Base-by-base conservation (phyloP, 2,888 invertebrate genomes). In the Dasysyrphus albostriatus region DNA sequence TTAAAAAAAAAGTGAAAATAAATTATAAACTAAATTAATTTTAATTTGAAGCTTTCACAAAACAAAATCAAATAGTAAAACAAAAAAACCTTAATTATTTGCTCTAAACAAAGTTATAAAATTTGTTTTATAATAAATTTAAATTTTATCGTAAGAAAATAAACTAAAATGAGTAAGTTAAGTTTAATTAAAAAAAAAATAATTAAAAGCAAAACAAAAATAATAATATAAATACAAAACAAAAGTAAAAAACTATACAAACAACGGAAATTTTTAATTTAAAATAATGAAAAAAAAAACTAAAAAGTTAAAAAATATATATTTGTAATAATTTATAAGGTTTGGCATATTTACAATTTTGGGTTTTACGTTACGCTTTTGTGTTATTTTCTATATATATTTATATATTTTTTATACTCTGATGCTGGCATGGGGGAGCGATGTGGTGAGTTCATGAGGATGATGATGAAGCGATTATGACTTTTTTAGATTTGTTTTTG, bases 71-170 rank as follows among this genome's bases (percentile, higher is more conserved):
- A 76, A 81, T 73, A 32, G 61, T 24, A 24, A 24, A 24, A 24
- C 1, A 24, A 42, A 79, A 12, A 63, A 73, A 85, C 58, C 51
- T 73, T 42, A 77, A 69, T 61, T 74, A 49, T 75, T 74, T 88
- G 76, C 81, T 84, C 56, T 87, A 87, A 83, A 88, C 81, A 88
- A 80, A 83, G 83, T 77, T 78, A 80, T 81, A 83, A 76, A 54
- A 80, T 88, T 88, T 88, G 88, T 88, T 84, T 88, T 88, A 73
- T 88, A 44, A 9, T 44, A 70, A 61, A 58, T 77, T 84, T 74
- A 2, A 24, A 56, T 47, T 42, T 72, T 61, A 54, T 72, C 32
- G 5, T 32, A 70, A 16, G 9, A 59, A 69, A 54, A 65, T 34
- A 58, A 72, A 83, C 59, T 47, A 79, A 83, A 73, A 63, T 39